Evolutionary conservation across 2,888 invertebrate species (phyloP), one percentile per base, ranked within the genome.

Genomic region (Tenthredo mesomela): DNA sequence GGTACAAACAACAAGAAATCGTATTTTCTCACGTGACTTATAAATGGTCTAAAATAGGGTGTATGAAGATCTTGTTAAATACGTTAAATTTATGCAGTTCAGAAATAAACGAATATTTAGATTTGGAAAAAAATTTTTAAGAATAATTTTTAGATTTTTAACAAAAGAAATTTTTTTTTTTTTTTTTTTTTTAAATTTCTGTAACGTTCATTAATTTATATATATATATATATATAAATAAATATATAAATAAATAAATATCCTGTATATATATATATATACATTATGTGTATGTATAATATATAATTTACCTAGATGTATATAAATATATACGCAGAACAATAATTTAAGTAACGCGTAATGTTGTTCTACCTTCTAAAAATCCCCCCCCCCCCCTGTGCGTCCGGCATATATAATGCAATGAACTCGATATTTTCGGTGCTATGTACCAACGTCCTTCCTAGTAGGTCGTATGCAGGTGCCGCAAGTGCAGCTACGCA

Each of bases 401-500:
- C 67, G 15, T 18, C 67, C 15, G 29, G 29, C 33, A 33, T n/a
- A n/a, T n/a, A n/a, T 33, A n/a, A 40, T 25, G 18, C 71, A 43
- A 73, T 43, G 71, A 73, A 73, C 71, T 43, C n/a, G 12, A 73
- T 43, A 37, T 73, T 43, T 43, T 43, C 71, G 71, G 71, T 25
- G 71, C 71, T 73, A 73, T 18, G 71, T 73, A 73, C 71, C 71
- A 73, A 73, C 71, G 71, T 73, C 71, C 71, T 73, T 73, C 71
- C 71, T 73, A 73, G 43, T 70, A 73, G 71, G 71, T 43, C 71
- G 43, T 61, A 54, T 54, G 54, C 54, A 54, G 18, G 37, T 37
- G 70, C 70, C 18, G 70, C 70, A 70, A 70, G 70, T 61, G 25
- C 61, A 61, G 37, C 33, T 70, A 70, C 70, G 70, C 70, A 70